Evolutionary conservation across 2,888 invertebrate genomes (phyloP).

Genomic region (Drosophila quinaria): DNA sequence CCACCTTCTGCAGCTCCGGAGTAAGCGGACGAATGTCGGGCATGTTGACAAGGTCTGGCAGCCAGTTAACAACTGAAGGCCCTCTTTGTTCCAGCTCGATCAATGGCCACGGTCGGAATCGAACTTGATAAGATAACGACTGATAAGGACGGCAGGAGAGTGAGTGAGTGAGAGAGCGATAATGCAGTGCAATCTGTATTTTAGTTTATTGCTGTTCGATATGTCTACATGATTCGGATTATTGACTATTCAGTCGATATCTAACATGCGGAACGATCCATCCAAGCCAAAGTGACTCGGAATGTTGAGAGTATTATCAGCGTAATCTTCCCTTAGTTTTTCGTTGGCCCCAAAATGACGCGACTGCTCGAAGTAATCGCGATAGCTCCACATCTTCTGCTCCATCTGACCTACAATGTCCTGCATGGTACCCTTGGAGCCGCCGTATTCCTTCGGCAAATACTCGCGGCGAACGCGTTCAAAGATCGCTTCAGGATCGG

Average conservation of each 20-base stretch:
- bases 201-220: constrained; percentile 33
- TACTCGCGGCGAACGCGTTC: constrained; percentile 87
- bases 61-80: constrained; percentile 21
- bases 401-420: constrained; percentile 83
- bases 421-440: constrained; percentile 86
- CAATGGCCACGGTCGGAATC: constrained; percentile 4
- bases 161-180: background rate
- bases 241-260: constrained; percentile 44
- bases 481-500: constrained; percentile 87
- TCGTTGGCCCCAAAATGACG: constrained; percentile 80
- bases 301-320: background rate
- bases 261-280: constrained; percentile 50
- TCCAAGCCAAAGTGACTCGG: constrained; percentile 48
- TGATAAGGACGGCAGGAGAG: background rate
- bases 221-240: background rate
- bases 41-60: constrained; percentile 42
- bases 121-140: constrained; percentile 39
- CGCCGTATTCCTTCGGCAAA: constrained; percentile 89
- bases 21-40: constrained; percentile 57
- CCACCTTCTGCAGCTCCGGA: constrained; percentile 78
- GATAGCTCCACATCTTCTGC: constrained; percentile 73
- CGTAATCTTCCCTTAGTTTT: constrained; percentile 66
- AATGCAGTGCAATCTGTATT: background rate
- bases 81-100: constrained; percentile 1
- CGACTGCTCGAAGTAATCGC: constrained; percentile 80